These are phyloP conservation scores for Ranitomeya variabilis DNA, from an alignment of 2,113 vertebrate species.

Conservation along the genomic window DNA sequence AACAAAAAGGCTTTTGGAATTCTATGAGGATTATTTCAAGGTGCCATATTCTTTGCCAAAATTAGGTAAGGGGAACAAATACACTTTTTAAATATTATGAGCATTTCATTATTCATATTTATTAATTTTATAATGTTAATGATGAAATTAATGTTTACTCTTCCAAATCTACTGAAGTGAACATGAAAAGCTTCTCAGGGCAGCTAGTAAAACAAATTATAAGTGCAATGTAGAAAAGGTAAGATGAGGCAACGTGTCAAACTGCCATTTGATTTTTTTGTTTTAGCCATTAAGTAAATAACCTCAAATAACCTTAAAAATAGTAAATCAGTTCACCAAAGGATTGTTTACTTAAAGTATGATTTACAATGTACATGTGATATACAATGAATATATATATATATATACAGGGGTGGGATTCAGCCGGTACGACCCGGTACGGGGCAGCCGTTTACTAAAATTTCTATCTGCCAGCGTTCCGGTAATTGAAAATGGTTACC, in stretches of 20 bases:
- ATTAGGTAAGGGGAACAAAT: constrained; percentile 83
- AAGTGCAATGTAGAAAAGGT: neutral
- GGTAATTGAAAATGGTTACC: too few relatives aligned
- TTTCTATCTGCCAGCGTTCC: too few relatives aligned
- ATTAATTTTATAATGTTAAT: neutral
- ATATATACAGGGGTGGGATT: too few relatives aligned
- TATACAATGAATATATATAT: too few relatives aligned
- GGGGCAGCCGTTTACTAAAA: too few relatives aligned
- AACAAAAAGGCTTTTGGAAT: constrained; percentile 92
- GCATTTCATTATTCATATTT: neutral
- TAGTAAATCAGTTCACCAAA: neutral
- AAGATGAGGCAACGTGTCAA: neutral
- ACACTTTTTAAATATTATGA: neutral
- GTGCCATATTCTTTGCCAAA: constrained; percentile 98
- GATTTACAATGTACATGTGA: too few relatives aligned
- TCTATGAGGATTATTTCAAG: constrained; percentile 98
- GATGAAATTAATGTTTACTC: neutral
- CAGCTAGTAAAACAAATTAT: neutral
- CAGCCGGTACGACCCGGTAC: too few relatives aligned
- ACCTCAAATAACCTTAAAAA: neutral
- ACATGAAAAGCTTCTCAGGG: neutral
- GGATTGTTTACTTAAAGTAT: too few relatives aligned
- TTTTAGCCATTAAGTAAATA: neutral
- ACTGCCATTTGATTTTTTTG: neutral
- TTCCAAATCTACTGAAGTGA: neutral